Evolutionary conservation across 2,888 invertebrate species (phyloP), one percentile per base, ranked within the genome.

Genomic region (Chrysolina oricalcia): DNA sequence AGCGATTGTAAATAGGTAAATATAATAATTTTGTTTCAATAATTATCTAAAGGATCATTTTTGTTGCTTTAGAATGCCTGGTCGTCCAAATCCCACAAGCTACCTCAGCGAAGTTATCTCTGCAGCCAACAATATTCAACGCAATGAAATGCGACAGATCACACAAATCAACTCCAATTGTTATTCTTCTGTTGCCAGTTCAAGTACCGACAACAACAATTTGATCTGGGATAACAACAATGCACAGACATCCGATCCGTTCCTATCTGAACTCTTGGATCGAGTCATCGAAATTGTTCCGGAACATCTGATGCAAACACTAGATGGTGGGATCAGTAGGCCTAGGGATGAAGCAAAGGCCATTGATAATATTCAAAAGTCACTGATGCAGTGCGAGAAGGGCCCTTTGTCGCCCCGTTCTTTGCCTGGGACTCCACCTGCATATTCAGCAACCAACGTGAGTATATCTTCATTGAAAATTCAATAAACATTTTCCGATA

Each of bases 351-450:
- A 95, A 86, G 94, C 94, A 87, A 93, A 94, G 89, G 95, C 95
- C 78, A 98, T 98, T 79, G 95, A 94, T 86, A 96, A 94, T 64
- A 98, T 98, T 85, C 95, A 96, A 86, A 94, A 96, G 87, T 95
- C 95, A 83, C 90, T 98, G 85, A 98, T 98, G 97, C 94, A 93
- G 84, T 94, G 93, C 85, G 96, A 96, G 73, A 93, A 93, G 87
- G 91, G 91, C 83, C 93, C 93, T 73, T 89, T 90, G 82, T 90
- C 91, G 68, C 90, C 90, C 68, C 89, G 91, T 81, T 81, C 86
- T n/a, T 73, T 87, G 87, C 89, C 90, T 70, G 91, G 91, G 72
- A 91, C 92, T 43, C 92, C 92, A 70, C 92, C 93, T 50, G 92
- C 92, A 62, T 94, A 93, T 86, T 90, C 87, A 78, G 80, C 88